phyloP scores from a whole-genome alignment of 2,113 vertebrate species.

The Nothobranchius furzeri region DNA sequence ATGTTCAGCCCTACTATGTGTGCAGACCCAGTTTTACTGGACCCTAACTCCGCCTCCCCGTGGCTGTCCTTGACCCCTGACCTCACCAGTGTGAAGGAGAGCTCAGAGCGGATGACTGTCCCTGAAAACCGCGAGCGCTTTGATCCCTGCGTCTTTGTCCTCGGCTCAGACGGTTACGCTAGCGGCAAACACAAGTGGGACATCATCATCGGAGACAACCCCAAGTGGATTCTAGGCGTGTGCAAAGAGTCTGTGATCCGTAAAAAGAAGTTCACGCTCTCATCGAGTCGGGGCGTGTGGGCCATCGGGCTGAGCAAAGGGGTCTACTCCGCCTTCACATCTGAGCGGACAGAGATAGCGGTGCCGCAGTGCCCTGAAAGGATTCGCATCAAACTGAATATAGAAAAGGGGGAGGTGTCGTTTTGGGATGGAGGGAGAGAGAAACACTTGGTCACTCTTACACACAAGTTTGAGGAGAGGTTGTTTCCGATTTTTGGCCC shows the following conservation, averaged over 20 bases:
- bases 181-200: constrained; percentile 80
- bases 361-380: constrained; percentile 56
- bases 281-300: constrained; percentile 75
- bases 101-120: constrained; percentile 48
- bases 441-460: constrained; percentile 70
- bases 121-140: constrained; percentile 78
- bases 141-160: constrained; percentile 76
- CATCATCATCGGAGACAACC: constrained; percentile 70
- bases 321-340: constrained; percentile 55
- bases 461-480: constrained; percentile 67
- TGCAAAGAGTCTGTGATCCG: constrained; percentile 71
- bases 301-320: constrained; percentile 76
- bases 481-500: constrained; percentile 82
- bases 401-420: constrained; percentile 73
- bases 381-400: constrained; percentile 71
- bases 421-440: constrained; percentile 67
- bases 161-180: constrained; percentile 73
- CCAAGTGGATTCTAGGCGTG: constrained; percentile 79
- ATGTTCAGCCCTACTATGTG: background rate
- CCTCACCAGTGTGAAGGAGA: constrained; percentile 67
- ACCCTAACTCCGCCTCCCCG: constrained; percentile 76
- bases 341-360: constrained; percentile 52
- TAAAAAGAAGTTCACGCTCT: constrained; percentile 78
- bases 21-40: constrained; percentile 75
- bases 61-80: constrained; percentile 70